phyloP scores from a whole-genome alignment of 2,888 invertebrate genomes.

The Sipha maydis region DNA sequence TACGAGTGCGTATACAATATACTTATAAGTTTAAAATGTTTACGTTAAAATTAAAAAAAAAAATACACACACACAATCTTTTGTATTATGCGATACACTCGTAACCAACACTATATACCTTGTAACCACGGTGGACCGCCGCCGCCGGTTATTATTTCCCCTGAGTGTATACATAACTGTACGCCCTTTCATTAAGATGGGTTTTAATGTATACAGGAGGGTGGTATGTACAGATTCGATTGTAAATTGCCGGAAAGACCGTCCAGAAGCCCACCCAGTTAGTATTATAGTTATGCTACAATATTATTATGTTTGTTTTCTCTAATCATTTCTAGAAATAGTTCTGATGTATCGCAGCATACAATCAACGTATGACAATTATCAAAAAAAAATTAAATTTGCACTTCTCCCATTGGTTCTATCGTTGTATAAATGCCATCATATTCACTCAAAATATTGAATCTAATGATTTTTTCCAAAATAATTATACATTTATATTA shows the following conservation, averaged over 20 bases:
- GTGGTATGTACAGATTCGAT: conserved; percentile 13
- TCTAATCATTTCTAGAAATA: neutral
- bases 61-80: neutral
- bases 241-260: neutral
- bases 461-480: too few relatives aligned
- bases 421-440: too few relatives aligned
- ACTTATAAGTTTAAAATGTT: conserved; percentile 50
- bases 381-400: too few relatives aligned
- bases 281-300: neutral
- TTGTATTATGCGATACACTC: conserved; percentile 7
- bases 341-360: neutral
- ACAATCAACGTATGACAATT: too few relatives aligned
- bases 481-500: too few relatives aligned
- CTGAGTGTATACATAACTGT: conserved; percentile 2
- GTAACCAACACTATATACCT: neutral
- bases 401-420: too few relatives aligned
- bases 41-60: conserved; percentile 37
- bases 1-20: conserved; percentile 6
- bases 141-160: conserved; percentile 36
- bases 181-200: conserved; percentile 33
- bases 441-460: too few relatives aligned
- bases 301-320: conserved; percentile 1
- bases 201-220: neutral
- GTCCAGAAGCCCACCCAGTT: neutral
- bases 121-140: neutral